Evolutionary conservation across 2,888 invertebrate species (phyloP), one percentile per base, ranked within the genome.

Genomic region (Lasioglossum leucozonium): DNA sequence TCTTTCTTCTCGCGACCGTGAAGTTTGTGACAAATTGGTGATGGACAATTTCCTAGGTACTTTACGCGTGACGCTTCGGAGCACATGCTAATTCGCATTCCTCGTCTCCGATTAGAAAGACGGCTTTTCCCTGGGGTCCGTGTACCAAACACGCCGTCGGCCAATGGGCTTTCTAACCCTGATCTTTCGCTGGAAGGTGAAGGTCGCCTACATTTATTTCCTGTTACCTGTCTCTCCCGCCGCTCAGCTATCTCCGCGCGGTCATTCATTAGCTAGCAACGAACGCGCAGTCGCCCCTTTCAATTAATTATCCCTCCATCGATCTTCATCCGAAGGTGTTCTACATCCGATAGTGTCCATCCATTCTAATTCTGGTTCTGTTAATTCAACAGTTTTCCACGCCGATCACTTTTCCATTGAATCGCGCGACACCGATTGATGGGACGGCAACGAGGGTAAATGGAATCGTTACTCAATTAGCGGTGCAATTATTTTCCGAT

Each of bases 171-270:
- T 92, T 92, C 92, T 92, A 91, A 88, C 87, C 88, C 82, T 89
- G 92, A 90, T 92, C 92, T 92, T 88, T 82, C 88, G 85, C 72
- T 76, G 65, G 88, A 89, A 92, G 91, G 91, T 92, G 92, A 93
- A 92, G 93, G 93, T 89, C 93, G 91, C 67, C 82, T 65, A 81
- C 79, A 83, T 81, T 81, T 79, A 87, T 84, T 87, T 90, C 82
- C 87, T 81, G n/a, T 67, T 34, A 34, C n/a, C 72, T 42, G 40
- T 34, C 82, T 34, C 82, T 72, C 69, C 69, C 11, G 69, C 22
- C 55, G 10, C 44, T 16, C 72, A 51, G 18, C 40, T 47, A 76
- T 76, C 76, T 72, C 13, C 30, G 11, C 30, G 11, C n/a, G 34
- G 40, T 47, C 42, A 69, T 84, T 82, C 77, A 78, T 86, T 67